Percentiles rank a stretch among this genome's conserved stretches.
Conservation (phyloP, 53 echinoderm and acorn worm species). For the Echinometra lucunter region DNA sequence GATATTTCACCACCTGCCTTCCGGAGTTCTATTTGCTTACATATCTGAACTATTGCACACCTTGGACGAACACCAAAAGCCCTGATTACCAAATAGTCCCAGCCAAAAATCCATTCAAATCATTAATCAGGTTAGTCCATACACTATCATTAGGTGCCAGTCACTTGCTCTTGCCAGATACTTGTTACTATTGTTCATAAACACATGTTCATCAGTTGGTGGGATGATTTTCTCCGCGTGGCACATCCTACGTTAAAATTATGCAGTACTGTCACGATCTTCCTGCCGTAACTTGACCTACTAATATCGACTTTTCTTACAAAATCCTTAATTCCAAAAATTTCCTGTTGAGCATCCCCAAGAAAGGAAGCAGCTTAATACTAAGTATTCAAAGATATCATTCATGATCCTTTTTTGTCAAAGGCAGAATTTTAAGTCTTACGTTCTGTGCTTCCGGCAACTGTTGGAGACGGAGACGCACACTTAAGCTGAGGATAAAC, state of each 20-base stretch:
- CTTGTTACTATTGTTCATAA: not conserved
- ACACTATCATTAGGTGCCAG: not conserved
- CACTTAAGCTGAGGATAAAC: slow-evolving; percentile 5
- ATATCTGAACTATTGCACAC: not conserved
- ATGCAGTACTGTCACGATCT: not conserved
- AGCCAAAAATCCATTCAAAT: not conserved
- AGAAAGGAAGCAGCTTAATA: slow-evolving; percentile 32
- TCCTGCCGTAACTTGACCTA: slow-evolving; percentile 17
- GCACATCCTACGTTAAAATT: not conserved
- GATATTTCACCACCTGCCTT: not conserved
- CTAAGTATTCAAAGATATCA: not conserved
- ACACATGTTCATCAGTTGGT: slow-evolving; percentile 11
- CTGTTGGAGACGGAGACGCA: slow-evolving; percentile 1
- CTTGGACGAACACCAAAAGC: slow-evolving; percentile 37
- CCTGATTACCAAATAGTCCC: not conserved
- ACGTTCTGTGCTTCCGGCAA: not conserved
- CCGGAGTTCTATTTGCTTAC: not conserved
- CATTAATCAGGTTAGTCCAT: not conserved
- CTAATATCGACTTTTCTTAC: not conserved
- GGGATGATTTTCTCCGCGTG: not conserved
- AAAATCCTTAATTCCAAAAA: not conserved
- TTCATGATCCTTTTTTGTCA: not conserved
- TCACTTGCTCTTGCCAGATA: slow-evolving; percentile 8
- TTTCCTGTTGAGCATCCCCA: slow-evolving; percentile 11
- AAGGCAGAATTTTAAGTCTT: not conserved